These are phyloP conservation scores for Lycia hirtaria DNA, from an alignment of 2,888 invertebrate species.

Conservation along the genomic window DNA sequence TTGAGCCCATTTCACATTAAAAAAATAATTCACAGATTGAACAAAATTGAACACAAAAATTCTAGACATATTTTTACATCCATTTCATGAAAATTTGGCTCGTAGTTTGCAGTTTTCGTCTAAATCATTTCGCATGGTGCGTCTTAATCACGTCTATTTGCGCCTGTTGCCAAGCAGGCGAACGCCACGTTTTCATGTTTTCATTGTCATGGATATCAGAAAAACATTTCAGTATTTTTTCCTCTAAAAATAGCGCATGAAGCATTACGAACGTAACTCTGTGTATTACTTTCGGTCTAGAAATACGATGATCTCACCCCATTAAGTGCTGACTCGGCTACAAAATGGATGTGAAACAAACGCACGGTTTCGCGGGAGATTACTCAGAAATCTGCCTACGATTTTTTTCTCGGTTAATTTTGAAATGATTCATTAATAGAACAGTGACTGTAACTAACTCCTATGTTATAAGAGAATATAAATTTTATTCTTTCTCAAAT, in stretches of 20 bases:
- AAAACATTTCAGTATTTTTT: conserved; percentile 11
- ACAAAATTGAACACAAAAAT: too few species aligned
- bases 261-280: conserved; percentile 8
- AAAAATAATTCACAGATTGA: too few species aligned
- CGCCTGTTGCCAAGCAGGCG: conserved; percentile 3
- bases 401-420: not conserved
- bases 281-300: conserved; percentile 7
- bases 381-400: conserved; percentile 9
- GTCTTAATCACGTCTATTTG: conserved; percentile 17
- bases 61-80: not conserved
- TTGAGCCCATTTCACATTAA: too few species aligned
- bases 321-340: conserved; percentile 7
- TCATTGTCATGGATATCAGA: conserved; percentile 19
- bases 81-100: not conserved
- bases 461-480: not conserved
- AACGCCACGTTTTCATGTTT: conserved; percentile 15
- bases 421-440: not conserved
- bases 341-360: not conserved
- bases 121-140: not conserved
- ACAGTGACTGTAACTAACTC: not conserved
- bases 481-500: too few species aligned
- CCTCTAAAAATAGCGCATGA: conserved; percentile 22
- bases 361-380: not conserved
- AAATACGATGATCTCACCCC: conserved; percentile 23
- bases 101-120: not conserved